phyloP scores from a whole-genome alignment of 2,797 vertebrate species.

The Peromyscus eremicus region DNA sequence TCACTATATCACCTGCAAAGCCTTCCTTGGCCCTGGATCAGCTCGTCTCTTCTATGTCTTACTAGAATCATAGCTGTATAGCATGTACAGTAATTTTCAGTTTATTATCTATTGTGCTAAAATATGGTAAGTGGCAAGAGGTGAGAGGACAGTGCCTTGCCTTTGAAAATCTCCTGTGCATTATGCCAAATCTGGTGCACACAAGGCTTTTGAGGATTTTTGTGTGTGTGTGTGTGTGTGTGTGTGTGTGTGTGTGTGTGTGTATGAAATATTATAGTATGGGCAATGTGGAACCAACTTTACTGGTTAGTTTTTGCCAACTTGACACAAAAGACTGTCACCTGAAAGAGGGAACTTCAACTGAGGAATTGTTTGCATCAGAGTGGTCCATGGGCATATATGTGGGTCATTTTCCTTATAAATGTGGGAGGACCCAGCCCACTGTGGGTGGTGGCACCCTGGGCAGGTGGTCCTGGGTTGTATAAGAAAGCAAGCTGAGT shows the following conservation, averaged over 20 bases:
- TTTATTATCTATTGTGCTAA: background rate
- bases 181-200: background rate
- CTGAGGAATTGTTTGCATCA: background rate
- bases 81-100: background rate
- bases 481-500: background rate
- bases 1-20: background rate
- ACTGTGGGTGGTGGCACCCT: background rate
- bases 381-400: background rate
- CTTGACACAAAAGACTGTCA: background rate
- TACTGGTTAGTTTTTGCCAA: background rate
- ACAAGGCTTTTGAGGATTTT: background rate
- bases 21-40: background rate
- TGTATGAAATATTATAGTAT: too few species aligned
- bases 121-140: background rate
- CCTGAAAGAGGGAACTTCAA: background rate
- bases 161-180: background rate
- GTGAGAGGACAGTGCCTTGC: background rate
- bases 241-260: too few species aligned
- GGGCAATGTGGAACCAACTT: background rate
- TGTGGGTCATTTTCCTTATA: background rate
- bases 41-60: background rate
- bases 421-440: background rate
- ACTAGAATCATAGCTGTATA: background rate
- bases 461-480: background rate
- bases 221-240: too few species aligned